Evolutionary conservation across 2,888 invertebrate genomes (phyloP), one percentile per base, ranked within the genome.

Genomic region (Morpho helenor): DNA sequence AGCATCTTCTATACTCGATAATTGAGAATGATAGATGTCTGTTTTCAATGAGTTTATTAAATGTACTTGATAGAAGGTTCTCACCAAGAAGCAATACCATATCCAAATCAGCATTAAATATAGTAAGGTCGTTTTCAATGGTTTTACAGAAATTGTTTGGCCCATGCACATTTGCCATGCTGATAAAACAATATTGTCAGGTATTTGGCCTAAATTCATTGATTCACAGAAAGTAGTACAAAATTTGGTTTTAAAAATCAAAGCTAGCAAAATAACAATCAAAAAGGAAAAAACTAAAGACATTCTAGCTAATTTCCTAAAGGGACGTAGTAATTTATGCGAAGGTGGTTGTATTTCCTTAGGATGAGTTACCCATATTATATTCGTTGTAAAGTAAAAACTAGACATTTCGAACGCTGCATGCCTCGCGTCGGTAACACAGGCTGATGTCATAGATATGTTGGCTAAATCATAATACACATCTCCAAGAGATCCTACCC

Each of bases 401-500:
- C 57, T 65, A 0, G 87, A 87, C 63, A 84, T 75, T 63, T 87
- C 76, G 62, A 85, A 88, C 55, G 74, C 60, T 0, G 69, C 67
- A 57, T 73, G 77, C 62, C 87, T 77, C 7, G 75, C 50, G 1
- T 76, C 61, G 0, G 87, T 86, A 8, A 87, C 45, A 39, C 79
- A 78, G 0, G 75, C 77, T 5, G 84, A 87, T 2, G 87, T 86
- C 71, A 87, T 86, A 0, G 87, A 87, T 31, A 87, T 76, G 64
- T 87, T 84, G 0, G 88, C 88, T 9, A 73, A 60, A n/a, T 78
- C 77, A 42, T 82, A 68, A 47, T 79, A 73, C 9, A 87, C 55
- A 59, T 87, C 87, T 16, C 75, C 79, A 0, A 88, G 75, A 2
- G 86, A 87, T 2, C 88, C 88, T 4, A 78, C 67, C 88, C 88